Conservation (phyloP, 2,113 vertebrate genomes). For the Lophius piscatorius region DNA sequence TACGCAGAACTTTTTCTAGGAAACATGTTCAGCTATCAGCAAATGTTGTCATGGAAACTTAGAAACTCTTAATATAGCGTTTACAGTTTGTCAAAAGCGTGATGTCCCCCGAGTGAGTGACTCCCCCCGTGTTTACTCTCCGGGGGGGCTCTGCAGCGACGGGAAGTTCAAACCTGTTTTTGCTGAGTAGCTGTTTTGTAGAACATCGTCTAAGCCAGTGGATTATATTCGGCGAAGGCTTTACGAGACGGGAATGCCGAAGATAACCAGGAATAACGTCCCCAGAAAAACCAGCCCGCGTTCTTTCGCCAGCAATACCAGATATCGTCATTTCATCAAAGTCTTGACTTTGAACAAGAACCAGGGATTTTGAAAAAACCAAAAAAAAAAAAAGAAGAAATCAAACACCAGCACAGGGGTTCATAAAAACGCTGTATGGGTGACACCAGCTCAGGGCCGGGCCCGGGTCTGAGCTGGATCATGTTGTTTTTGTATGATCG, state of each 20-base stretch:
- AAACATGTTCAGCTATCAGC: too few species aligned
- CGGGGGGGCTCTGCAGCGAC: neutral
- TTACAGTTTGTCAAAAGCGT: constrained; percentile 25
- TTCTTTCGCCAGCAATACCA: constrained; percentile 69
- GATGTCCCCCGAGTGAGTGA: constrained; percentile 8
- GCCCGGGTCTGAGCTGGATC: constrained; percentile 48
- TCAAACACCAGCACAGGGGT: constrained; percentile 76
- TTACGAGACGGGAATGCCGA: too few species aligned
- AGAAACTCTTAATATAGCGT: constrained; percentile 30
- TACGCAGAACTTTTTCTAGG: too few species aligned
- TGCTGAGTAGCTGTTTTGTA: neutral
- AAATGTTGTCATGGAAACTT: too few species aligned
- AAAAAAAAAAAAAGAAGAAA: too few species aligned
- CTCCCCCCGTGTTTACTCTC: constrained; percentile 1
- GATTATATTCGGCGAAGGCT: constrained; percentile 17
- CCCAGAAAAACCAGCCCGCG: constrained; percentile 30
- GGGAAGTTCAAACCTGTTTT: neutral
- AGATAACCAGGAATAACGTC: too few species aligned
- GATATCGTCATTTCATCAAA: constrained; percentile 16
- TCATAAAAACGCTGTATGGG: constrained; percentile 45
- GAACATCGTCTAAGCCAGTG: neutral
- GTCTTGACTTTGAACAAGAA: constrained; percentile 42
- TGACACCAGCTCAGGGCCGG: too few species aligned
- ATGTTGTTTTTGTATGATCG: constrained; percentile 53
- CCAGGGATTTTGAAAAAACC: constrained; percentile 63